Evolutionary conservation across 1,140 invertebrate species (phyloP).

Genomic region (Oedothorax gibbosus): DNA sequence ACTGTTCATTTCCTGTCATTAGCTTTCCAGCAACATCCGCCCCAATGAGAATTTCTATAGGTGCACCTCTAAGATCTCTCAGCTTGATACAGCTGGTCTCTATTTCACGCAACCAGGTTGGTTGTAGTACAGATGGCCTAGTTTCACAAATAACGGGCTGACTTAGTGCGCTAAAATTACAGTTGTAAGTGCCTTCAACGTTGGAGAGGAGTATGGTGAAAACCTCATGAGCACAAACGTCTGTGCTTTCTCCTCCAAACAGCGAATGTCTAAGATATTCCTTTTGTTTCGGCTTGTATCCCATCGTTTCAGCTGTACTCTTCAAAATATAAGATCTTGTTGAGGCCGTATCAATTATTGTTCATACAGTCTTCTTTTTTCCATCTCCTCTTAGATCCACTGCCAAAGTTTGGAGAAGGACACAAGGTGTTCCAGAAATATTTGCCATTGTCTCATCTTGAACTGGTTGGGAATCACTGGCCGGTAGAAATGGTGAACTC

Average conservation of each 20-base stretch:
- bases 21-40: constrained; percentile 13
- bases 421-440: background rate
- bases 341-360: constrained; percentile 7
- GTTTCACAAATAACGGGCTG: background rate
- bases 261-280: constrained; percentile 11
- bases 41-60: constrained; percentile 12
- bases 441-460: constrained; percentile 2
- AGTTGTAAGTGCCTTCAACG: background rate
- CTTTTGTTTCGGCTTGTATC: background rate
- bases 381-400: background rate
- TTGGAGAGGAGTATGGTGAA: background rate
- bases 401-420: background rate
- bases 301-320: background rate
- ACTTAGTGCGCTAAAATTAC: constrained; percentile 1
- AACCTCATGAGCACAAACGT: background rate
- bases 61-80: background rate
- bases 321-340: background rate
- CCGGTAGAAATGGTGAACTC: no score
- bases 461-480: background rate
- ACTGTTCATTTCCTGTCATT: background rate
- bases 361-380: background rate
- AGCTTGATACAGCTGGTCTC: background rate
- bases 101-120: background rate
- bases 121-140: background rate
- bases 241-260: background rate